Conservation (phyloP, 37 sponge, comb jelly and placozoan species). For the Aphrocallistes beatrix region DNA sequence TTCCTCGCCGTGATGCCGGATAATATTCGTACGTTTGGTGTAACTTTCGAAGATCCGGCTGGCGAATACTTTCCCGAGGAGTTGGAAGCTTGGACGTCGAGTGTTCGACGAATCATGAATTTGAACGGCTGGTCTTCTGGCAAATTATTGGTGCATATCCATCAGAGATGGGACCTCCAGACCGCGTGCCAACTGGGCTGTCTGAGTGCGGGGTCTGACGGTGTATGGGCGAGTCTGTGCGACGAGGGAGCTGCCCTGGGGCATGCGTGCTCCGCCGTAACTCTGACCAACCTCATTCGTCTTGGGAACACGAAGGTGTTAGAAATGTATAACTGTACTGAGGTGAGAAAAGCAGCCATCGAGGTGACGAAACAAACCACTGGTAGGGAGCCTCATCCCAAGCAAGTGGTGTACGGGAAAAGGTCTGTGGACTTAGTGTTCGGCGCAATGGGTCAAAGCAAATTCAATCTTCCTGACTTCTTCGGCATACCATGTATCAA, state of each 20-base stretch:
- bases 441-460: conserved; percentile 33
- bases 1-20: conserved; percentile 46
- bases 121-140: conserved; percentile 46
- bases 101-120: conserved; percentile 51
- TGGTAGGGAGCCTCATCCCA: conserved; percentile 51
- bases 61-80: conserved; percentile 65
- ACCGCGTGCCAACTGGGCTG: conserved; percentile 50
- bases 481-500: conserved; percentile 46
- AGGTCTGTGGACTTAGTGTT: conserved; percentile 57
- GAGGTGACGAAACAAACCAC: conserved; percentile 56
- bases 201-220: conserved; percentile 60
- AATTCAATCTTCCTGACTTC: conserved; percentile 64
- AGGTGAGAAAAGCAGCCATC: conserved; percentile 50
- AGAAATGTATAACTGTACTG: conserved; percentile 49
- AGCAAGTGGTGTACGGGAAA: conserved; percentile 57
- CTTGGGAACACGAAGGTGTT: conserved; percentile 57
- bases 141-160: conserved; percentile 49
- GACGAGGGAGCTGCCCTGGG: conserved; percentile 84
- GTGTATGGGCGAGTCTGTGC: conserved; percentile 74
- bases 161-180: conserved; percentile 66
- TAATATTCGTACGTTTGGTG: conserved; percentile 30
- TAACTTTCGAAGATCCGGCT: conserved; percentile 57
- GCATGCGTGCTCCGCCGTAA: conserved; percentile 60
- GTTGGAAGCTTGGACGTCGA: conserved; percentile 57
- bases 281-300: conserved; percentile 67